These are phyloP conservation scores for Plecotus auritus DNA, from an alignment of 2,113 vertebrate genomes.

Conservation along the genomic window DNA sequence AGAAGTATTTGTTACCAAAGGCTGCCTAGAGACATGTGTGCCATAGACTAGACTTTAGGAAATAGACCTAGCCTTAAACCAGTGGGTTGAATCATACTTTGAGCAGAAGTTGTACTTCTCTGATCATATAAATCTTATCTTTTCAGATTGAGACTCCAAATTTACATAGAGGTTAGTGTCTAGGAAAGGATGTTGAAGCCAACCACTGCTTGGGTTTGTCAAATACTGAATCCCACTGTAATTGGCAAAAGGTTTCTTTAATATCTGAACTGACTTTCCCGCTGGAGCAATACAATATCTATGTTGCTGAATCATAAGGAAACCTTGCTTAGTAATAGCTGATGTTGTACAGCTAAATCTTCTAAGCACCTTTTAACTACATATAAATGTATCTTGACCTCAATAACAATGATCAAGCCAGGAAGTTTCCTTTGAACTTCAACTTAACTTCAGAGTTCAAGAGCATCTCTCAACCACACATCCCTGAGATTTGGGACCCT, in stretches of 20 bases:
- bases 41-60: not conserved
- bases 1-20: not conserved
- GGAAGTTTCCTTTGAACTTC: not conserved
- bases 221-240: not conserved
- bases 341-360: not conserved
- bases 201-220: not conserved
- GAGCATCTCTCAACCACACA: not conserved
- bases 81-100: not conserved
- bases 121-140: not conserved
- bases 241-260: not conserved
- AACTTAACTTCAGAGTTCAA: conserved; percentile 15
- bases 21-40: not conserved
- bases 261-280: not conserved
- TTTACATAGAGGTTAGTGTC: not conserved
- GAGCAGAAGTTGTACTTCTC: not conserved
- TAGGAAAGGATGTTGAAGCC: not conserved
- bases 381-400: not conserved
- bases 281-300: not conserved
- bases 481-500: not conserved
- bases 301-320: not conserved
- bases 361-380: not conserved
- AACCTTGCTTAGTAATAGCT: not conserved
- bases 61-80: not conserved
- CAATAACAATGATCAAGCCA: not conserved
- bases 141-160: not conserved